Evolutionary conservation across 64 coral and sea anemone species (phyloP).

Genomic region (Catalaphyllia jardinei): DNA sequence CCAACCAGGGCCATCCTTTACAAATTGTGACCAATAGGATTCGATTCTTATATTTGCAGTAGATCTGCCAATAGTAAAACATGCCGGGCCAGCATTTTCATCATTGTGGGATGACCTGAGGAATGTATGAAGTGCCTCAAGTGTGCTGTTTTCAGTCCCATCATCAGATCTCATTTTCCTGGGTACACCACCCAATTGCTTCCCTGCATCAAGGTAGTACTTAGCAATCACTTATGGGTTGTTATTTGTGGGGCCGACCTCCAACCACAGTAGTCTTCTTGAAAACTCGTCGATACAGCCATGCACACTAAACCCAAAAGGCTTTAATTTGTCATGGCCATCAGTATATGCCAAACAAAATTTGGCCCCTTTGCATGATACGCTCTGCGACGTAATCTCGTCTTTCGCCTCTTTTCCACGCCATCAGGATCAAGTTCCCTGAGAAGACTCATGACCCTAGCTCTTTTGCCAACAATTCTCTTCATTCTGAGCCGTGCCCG

Average conservation of each 20-base stretch:
- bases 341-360: not conserved
- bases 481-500: constrained; percentile 16
- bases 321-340: not conserved
- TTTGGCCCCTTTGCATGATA: not conserved
- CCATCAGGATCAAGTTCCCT: not conserved
- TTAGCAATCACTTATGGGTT: constrained; percentile 2
- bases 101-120: constrained; percentile 24
- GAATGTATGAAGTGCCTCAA: constrained; percentile 28
- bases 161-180: constrained; percentile 38
- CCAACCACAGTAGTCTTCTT: not conserved
- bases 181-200: not conserved
- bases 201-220: constrained; percentile 2
- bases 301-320: not conserved
- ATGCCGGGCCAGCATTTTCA: not conserved
- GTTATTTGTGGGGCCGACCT: constrained; percentile 6
- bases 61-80: constrained; percentile 24
- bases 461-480: not conserved
- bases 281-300: not conserved
- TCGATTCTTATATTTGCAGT: constrained; percentile 26
- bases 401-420: not conserved
- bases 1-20: constrained; percentile 29
- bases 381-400: not conserved
- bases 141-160: constrained; percentile 20
- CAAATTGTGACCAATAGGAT: constrained; percentile 31
- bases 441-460: not conserved